Percentiles rank a stretch among this genome's conserved stretches.
Conservation (phyloP, 2,113 vertebrate species). For the Plectropomus leopardus region DNA sequence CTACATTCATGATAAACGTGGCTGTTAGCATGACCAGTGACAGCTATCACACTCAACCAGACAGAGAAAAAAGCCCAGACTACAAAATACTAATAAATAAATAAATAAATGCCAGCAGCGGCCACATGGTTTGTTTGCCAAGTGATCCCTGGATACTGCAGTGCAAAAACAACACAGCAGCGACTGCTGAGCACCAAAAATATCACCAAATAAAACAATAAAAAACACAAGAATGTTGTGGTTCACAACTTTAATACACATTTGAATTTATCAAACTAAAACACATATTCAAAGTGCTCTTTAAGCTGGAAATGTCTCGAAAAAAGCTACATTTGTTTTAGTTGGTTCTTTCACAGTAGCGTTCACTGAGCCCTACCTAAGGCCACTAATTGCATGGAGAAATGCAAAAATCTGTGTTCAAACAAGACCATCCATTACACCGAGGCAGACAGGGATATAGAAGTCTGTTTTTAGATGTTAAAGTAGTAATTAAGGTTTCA, state of each 20-base stretch:
- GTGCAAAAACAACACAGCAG: not conserved
- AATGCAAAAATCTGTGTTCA: slow-evolving; percentile 62
- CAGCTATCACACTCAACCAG: not conserved
- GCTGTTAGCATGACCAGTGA: not conserved
- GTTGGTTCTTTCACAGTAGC: slow-evolving; percentile 40
- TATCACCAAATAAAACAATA: slow-evolving; percentile 3
- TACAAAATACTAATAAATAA: slow-evolving; percentile 15
- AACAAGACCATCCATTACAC: slow-evolving; percentile 71
- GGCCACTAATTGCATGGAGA: slow-evolving; percentile 71
- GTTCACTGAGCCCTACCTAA: slow-evolving; percentile 53
- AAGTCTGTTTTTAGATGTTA: slow-evolving; percentile 66
- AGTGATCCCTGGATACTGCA: not conserved
- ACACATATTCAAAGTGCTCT: not conserved
- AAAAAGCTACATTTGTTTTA: slow-evolving; percentile 58
- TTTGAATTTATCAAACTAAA: slow-evolving; percentile 13
- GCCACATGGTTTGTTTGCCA: not conserved
- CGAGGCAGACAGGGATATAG: slow-evolving; percentile 51
- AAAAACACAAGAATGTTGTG: not conserved
- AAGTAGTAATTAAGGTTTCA: slow-evolving; percentile 79
- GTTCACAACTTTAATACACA: slow-evolving; percentile 10
- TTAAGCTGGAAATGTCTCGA: slow-evolving; percentile 26
- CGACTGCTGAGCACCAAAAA: not conserved
- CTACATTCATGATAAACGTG: not conserved
- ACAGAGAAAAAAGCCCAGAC: not conserved
- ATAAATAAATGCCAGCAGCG: slow-evolving; percentile 1